A percentile compares a stretch with the other conserved stretches of the same genome.
These are phyloP conservation scores for Pseudocheirus occidentalis DNA, from an alignment of 2,797 vertebrate species.

Conservation along the genomic window DNA sequence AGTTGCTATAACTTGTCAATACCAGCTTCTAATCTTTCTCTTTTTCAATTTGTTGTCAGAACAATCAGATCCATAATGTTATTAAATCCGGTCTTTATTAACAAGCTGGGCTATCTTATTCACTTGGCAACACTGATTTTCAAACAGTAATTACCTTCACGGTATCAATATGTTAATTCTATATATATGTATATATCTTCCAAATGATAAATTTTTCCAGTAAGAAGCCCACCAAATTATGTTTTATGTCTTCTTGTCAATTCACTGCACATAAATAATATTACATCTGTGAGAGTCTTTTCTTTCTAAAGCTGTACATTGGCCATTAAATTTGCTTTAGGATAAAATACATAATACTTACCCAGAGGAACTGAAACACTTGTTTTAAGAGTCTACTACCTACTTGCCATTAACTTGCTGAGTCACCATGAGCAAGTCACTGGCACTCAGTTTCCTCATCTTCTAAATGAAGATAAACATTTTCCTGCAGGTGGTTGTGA, in stretches of 20 bases:
- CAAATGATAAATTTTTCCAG: conserved; percentile 32
- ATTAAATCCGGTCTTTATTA: not conserved
- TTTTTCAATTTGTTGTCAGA: not conserved
- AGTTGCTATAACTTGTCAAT: not conserved
- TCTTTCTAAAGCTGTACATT: not conserved
- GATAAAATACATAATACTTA: conserved; percentile 13
- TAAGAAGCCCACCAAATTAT: conserved; percentile 29
- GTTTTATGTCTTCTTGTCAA: not conserved
- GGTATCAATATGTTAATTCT: not conserved
- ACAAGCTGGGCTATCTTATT: not conserved
- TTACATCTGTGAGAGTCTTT: not conserved
- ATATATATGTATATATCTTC: not conserved
- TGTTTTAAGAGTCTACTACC: not conserved
- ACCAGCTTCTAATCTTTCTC: not conserved
- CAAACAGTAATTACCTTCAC: not conserved
- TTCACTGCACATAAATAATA: not conserved
- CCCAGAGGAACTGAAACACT: not conserved
- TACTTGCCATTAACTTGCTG: not conserved
- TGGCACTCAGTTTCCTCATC: not conserved
- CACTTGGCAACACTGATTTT: not conserved
- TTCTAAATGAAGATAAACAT: not conserved
- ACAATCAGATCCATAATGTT: not conserved
- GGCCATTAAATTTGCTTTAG: conserved; percentile 13
- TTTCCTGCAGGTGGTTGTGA: not conserved
- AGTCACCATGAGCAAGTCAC: not conserved